These are phyloP conservation scores for Lagocephalus sceleratus DNA, from an alignment of 2,797 vertebrate species.

Conservation along the genomic window DNA sequence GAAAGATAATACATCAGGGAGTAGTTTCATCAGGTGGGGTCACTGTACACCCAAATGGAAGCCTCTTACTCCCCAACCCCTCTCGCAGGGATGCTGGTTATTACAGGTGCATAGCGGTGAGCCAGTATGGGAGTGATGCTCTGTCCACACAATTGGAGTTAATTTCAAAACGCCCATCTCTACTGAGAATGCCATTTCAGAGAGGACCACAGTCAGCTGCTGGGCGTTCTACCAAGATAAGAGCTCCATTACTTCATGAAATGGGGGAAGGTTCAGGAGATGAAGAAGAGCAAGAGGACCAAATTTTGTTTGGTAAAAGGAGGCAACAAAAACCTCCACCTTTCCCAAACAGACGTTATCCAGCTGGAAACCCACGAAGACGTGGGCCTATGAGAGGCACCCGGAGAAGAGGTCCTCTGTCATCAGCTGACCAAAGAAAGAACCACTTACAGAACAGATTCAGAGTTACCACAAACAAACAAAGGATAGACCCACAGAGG, in stretches of 20 bases:
- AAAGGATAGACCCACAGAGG: slow-evolving; percentile 86
- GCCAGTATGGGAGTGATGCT: slow-evolving; percentile 80
- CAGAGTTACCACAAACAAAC: slow-evolving; percentile 79
- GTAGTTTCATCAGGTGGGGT: slow-evolving; percentile 61
- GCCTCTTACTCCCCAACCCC: slow-evolving; percentile 75
- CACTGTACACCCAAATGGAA: slow-evolving; percentile 78
- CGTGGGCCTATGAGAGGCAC: slow-evolving; percentile 40
- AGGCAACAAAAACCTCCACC: slow-evolving; percentile 20
- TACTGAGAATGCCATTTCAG: slow-evolving; percentile 53
- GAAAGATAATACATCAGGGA: slow-evolving; percentile 61
- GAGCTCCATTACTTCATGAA: slow-evolving; percentile 60
- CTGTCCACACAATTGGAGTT: slow-evolving; percentile 77
- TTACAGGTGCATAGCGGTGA: slow-evolving; percentile 88
- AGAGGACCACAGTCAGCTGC: slow-evolving; percentile 69
- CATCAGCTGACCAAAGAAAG: slow-evolving; percentile 73
- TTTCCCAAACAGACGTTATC: slow-evolving; percentile 36
- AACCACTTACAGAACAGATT: slow-evolving; percentile 78
- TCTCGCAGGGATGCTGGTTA: slow-evolving; percentile 78
- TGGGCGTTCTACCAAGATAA: slow-evolving; percentile 70
- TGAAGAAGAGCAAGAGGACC: slow-evolving; percentile 34
- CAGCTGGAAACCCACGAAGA: slow-evolving; percentile 36
- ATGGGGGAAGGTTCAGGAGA: slow-evolving; percentile 83
- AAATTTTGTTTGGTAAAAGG: slow-evolving; percentile 6
- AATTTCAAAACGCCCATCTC: slow-evolving; percentile 59
- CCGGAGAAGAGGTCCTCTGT: slow-evolving; percentile 28